Percentiles rank a stretch among this genome's conserved stretches.
Evolutionary conservation across 2,888 invertebrate genomes (phyloP).

Genomic region (Phragmatobia fuliginosa): DNA sequence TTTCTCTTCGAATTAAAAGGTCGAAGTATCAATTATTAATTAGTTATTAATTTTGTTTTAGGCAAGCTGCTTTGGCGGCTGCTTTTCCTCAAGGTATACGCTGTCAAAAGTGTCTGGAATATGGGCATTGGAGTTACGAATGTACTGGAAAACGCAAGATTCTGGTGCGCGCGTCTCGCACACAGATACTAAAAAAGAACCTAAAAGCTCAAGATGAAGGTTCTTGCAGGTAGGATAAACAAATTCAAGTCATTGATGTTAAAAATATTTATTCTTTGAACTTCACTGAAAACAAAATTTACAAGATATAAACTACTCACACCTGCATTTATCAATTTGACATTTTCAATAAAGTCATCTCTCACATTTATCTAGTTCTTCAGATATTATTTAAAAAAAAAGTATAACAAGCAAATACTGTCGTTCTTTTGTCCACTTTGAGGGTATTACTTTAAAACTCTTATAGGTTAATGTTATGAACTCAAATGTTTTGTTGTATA

Average conservation of each 20-base stretch:
- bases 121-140: conserved; percentile 98
- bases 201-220: conserved; percentile 75
- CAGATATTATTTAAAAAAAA: not conserved
- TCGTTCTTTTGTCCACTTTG: not conserved
- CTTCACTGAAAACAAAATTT: not conserved
- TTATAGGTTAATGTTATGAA: not conserved
- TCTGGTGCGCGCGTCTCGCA: conserved; percentile 93
- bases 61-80: conserved; percentile 87
- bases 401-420: not conserved
- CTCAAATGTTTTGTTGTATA: not conserved
- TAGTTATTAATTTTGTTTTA: conserved; percentile 48
- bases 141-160: conserved; percentile 96
- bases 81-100: conserved; percentile 92
- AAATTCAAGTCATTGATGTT: not conserved
- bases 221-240: conserved; percentile 68
- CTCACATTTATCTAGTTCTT: not conserved
- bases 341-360: not conserved
- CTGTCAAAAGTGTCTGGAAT: conserved; percentile 97
- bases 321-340: not conserved
- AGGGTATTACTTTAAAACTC: not conserved
- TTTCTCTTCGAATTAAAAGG: conserved; percentile 16
- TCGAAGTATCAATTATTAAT: conserved; percentile 17
- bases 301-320: too few relatives aligned
- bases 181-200: conserved; percentile 91
- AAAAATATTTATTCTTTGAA: conserved; percentile 14